Percentiles rank a stretch among this genome's conserved stretches.
Evolutionary conservation across 1,140 invertebrate genomes (phyloP).

Genomic region (Drosophila willistoni): DNA sequence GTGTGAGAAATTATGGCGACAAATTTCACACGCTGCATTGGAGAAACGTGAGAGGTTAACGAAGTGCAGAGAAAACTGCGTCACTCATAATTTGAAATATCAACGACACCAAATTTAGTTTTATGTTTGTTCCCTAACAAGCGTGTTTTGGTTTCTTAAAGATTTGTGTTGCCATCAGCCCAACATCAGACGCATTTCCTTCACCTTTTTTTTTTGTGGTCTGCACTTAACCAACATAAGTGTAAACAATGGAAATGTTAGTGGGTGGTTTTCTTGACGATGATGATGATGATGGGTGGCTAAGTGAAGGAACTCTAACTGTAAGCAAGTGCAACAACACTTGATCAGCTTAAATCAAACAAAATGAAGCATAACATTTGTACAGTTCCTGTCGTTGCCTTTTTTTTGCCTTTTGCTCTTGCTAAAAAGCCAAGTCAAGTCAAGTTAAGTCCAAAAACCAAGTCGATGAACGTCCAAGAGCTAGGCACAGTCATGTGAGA

Average conservation of each 20-base stretch:
- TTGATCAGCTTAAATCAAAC: constrained; percentile 80
- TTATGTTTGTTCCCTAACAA: neutral
- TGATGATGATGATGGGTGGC: neutral
- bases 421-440: constrained; percentile 53
- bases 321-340: constrained; percentile 66
- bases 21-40: constrained; percentile 61
- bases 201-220: constrained; percentile 9
- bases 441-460: constrained; percentile 23
- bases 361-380: constrained; percentile 75
- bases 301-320: constrained; percentile 32
- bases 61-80: neutral
- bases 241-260: constrained; percentile 53
- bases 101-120: no score
- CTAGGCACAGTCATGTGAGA: constrained; percentile 1
- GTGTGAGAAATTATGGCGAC: constrained; percentile 10
- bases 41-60: constrained; percentile 8
- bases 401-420: neutral
- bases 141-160: constrained; percentile 13
- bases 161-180: constrained; percentile 15
- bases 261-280: no score
- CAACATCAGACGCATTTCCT: neutral
- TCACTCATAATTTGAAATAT: neutral
- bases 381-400: constrained; percentile 36
- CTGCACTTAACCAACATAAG: constrained; percentile 58
- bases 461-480: constrained; percentile 51